Percentiles rank a stretch among this genome's conserved stretches.
Evolutionary conservation across 2,797 vertebrate species (phyloP).

Genomic region (Periparus ater): DNA sequence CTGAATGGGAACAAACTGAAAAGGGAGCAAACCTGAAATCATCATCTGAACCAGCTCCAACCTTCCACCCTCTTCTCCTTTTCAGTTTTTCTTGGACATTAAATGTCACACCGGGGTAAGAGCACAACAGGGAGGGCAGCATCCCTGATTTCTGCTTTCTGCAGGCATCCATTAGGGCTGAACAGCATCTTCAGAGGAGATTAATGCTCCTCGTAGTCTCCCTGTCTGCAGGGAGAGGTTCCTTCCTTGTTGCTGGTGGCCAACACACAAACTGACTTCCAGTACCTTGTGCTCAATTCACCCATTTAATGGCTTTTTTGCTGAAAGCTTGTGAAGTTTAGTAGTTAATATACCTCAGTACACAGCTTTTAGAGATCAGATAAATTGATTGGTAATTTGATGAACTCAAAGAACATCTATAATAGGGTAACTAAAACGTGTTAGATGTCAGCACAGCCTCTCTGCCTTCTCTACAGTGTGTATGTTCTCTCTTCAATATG

Average conservation of each 20-base stretch:
- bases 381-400: conserved; percentile 69
- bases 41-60: background rate
- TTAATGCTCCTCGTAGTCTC: background rate
- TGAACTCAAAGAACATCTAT: conserved; percentile 67
- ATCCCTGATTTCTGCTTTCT: background rate
- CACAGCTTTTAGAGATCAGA: conserved; percentile 62
- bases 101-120: background rate
- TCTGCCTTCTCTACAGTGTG: conserved; percentile 10
- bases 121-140: background rate
- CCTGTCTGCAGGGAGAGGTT: background rate
- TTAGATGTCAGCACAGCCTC: conserved; percentile 47
- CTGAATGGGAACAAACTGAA: background rate
- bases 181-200: background rate
- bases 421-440: conserved; percentile 67
- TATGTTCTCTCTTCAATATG: conserved; percentile 40
- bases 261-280: background rate
- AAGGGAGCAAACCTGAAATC: background rate
- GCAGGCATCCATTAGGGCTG: rapidly evolving
- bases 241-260: background rate
- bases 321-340: conserved; percentile 57
- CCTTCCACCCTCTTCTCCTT: background rate
- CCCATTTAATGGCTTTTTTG: conserved; percentile 30
- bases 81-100: background rate
- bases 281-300: conserved; percentile 31
- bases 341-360: conserved; percentile 58